Percentiles rank a stretch among this genome's conserved stretches.
phyloP scores from a whole-genome alignment of 2,113 vertebrate species.

The Myotis lucifugus region DNA sequence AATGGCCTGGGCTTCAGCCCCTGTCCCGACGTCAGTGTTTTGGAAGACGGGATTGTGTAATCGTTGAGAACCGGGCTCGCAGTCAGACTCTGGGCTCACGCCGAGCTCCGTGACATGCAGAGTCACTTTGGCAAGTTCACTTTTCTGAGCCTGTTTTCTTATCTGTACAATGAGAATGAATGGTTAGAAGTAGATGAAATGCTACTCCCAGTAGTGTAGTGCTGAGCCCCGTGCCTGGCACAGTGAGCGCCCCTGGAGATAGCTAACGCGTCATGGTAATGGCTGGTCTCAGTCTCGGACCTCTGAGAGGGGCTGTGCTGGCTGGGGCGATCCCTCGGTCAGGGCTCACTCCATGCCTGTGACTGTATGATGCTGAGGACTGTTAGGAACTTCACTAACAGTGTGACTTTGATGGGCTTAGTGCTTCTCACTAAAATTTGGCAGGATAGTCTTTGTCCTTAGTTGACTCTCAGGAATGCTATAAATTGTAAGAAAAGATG shows the following conservation, averaged over 20 bases:
- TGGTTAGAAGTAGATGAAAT: not conserved
- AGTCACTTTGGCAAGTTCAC: not conserved
- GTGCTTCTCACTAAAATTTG: not conserved
- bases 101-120: not conserved
- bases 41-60: not conserved
- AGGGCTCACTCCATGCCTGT: not conserved
- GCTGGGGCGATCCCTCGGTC: not conserved
- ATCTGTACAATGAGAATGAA: not conserved
- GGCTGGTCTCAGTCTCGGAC: not conserved
- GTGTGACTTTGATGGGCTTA: not conserved
- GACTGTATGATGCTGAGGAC: not conserved
- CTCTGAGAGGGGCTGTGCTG: not conserved
- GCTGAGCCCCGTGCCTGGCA: not conserved
- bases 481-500: not conserved
- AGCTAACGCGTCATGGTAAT: not conserved
- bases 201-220: too few relatives aligned
- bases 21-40: not conserved
- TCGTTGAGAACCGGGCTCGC: not conserved
- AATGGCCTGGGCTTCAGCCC: not conserved
- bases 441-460: not conserved
- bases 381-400: not conserved
- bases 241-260: accelerated
- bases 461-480: not conserved
- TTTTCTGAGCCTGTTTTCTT: not conserved
- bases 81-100: not conserved